Evolutionary conservation across 2,888 invertebrate genomes (phyloP).

Genomic region (Andrena bucephala): DNA sequence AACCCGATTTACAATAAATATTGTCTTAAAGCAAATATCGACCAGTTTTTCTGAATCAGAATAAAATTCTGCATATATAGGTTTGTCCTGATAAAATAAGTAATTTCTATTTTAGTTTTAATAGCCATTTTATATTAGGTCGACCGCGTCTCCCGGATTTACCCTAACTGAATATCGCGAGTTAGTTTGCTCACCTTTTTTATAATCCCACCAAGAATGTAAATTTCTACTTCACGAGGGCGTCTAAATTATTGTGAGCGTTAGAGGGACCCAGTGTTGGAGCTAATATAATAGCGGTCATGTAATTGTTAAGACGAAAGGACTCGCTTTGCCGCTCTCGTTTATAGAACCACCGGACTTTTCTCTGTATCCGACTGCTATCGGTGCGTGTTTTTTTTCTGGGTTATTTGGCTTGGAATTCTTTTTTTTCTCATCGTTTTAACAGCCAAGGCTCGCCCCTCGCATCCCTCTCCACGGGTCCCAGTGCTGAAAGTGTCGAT

Average conservation of each 20-base stretch:
- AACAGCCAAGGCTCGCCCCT: neutral
- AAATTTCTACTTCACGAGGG: no score
- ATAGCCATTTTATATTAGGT: no score
- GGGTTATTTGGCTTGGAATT: slow-evolving; percentile 53
- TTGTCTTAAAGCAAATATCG: no score
- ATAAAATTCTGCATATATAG: no score
- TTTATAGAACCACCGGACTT: neutral
- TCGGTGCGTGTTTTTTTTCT: slow-evolving; percentile 49
- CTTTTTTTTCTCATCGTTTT: slow-evolving; percentile 47
- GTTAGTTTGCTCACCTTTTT: no score
- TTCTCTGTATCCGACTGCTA: slow-evolving; percentile 52
- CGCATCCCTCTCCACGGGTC: slow-evolving; percentile 38
- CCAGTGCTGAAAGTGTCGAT: slow-evolving; percentile 58
- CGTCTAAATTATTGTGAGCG: neutral
- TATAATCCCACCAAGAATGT: no score
- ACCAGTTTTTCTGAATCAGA: no score
- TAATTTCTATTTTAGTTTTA: no score
- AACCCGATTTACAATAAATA: no score
- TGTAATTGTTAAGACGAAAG: neutral
- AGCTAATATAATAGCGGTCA: neutral
- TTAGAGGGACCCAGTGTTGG: neutral
- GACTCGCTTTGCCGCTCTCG: slow-evolving; percentile 14
- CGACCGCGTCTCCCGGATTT: no score
- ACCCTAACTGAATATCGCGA: no score
- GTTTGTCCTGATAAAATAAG: no score